A percentile compares a stretch with the other conserved stretches of the same genome.
These are phyloP conservation scores for Tokudaia muenninki DNA, from an alignment of 2,797 vertebrate species.

Conservation along the genomic window DNA sequence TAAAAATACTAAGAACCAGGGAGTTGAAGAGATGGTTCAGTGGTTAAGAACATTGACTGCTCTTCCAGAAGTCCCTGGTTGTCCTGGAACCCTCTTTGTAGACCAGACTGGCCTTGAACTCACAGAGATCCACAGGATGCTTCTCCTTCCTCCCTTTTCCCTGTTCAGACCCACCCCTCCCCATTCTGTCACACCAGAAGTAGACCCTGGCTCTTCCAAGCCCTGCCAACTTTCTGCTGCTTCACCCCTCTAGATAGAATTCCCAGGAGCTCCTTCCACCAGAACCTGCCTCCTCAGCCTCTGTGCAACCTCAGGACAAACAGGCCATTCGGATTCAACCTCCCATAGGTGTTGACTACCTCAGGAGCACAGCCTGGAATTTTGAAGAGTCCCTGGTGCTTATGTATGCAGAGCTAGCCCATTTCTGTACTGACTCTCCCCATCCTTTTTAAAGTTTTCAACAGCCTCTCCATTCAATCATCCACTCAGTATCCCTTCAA, in stretches of 20 bases:
- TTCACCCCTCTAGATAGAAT: neutral
- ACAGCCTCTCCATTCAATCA: neutral
- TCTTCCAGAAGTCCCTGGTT: neutral
- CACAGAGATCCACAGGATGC: neutral
- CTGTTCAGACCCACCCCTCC: neutral
- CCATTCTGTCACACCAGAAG: neutral
- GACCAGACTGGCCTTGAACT: neutral
- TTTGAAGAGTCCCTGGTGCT: neutral
- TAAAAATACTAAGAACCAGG: neutral
- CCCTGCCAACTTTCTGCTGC: neutral
- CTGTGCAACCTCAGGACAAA: neutral
- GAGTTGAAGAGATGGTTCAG: neutral
- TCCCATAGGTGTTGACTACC: neutral
- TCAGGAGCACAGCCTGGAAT: neutral
- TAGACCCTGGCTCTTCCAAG: neutral
- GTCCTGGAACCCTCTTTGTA: neutral
- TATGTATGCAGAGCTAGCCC: fast-evolving
- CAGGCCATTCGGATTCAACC: neutral
- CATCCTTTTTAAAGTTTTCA: neutral
- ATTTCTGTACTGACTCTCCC: too few relatives aligned
- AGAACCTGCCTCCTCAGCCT: neutral
- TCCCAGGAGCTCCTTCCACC: neutral
- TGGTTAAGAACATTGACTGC: neutral
- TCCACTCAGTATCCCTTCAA: neutral
- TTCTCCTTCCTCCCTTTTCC: neutral